Base-by-base conservation (phyloP, 1,140 invertebrate species). In the Propsilocerus akamusi region DNA sequence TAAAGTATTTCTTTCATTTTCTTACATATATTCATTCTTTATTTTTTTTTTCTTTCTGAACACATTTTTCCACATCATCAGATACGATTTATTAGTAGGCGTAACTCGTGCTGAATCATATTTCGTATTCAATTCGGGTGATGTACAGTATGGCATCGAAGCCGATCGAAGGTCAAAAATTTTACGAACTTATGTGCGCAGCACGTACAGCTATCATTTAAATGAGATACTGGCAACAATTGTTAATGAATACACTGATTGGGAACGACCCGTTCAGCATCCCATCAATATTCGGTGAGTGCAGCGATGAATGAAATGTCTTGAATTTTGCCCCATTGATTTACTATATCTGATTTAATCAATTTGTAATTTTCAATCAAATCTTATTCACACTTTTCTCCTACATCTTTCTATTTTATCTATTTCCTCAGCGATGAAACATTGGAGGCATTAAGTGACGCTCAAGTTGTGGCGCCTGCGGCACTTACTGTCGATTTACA, bases 211-310 rank as follows among this genome's bases (percentile, higher is more conserved):
- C 60, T 92, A 80, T 63, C 85, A 88, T 64, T 70, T 86, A 32
- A 80, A 81, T 5, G 85, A 88, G 66, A 88, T 88, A 55, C 69
- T 87, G 28, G 85, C 85, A 2, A 87, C 85, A 7, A 86, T 88
- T 56, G 83, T 97, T 54, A 96, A 97, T 66, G 91, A 97, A 63
- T 99, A 98, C 66, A 96, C 90, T 3, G 91, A 97, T 63, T 97
- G 93, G 93, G 89, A 94, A 59, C 74, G 85, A 55, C 88, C 91
- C 3, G 80, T 90, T 7, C 86, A 91, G 59, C 88, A 94, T 76
- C 89, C 90, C 23, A 84, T 91, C 55, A 87, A 86, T 67, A 86
- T 93, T 37, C 76, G 77, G 78, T 80, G 67, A 65, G 58, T 23
- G 5, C 14, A 46, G 22, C 20, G 12, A 7, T n/a, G n/a, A n/a